phyloP scores from a whole-genome alignment of 2,888 invertebrate species.

The Papilio elwesi region DNA sequence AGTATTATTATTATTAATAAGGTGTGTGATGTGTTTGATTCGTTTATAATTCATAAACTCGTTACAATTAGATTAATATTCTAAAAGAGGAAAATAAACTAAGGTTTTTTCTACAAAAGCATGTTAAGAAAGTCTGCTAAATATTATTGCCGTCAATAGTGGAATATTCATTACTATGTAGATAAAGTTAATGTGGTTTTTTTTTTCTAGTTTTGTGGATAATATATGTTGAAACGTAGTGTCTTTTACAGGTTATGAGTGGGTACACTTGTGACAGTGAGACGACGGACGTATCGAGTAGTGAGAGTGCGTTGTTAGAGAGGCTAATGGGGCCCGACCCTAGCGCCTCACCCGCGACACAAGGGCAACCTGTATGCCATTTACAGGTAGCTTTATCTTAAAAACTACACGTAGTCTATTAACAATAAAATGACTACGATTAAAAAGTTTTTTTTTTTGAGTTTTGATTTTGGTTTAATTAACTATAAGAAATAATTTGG shows the following conservation, averaged over 20 bases:
- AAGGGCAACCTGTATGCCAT: slow-evolving; percentile 67
- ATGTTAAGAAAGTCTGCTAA: no score
- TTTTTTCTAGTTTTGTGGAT: neutral
- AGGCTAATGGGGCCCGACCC: slow-evolving; percentile 71
- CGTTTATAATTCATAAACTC: no score
- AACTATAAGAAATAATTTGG: neutral
- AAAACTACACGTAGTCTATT: slow-evolving; percentile 12
- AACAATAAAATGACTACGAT: slow-evolving; percentile 19
- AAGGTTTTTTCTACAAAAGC: no score
- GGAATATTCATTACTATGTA: no score
- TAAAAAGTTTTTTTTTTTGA: slow-evolving; percentile 4
- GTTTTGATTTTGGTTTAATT: neutral
- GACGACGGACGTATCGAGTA: slow-evolving; percentile 75
- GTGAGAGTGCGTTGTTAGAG: slow-evolving; percentile 75
- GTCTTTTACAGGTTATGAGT: slow-evolving; percentile 64
- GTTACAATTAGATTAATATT: no score
- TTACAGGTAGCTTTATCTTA: slow-evolving; percentile 62
- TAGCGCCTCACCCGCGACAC: slow-evolving; percentile 53
- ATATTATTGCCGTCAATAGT: no score
- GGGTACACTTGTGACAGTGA: slow-evolving; percentile 71
- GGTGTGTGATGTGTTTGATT: no score
- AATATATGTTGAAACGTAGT: slow-evolving; percentile 18
- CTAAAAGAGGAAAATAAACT: no score
- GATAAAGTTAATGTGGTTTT: no score
- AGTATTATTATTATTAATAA: no score